A percentile compares a stretch with the other conserved stretches of the same genome.
These are phyloP conservation scores for Brachionus sp. DNA, from an alignment of 1,140 invertebrate species.

Conservation along the genomic window DNA sequence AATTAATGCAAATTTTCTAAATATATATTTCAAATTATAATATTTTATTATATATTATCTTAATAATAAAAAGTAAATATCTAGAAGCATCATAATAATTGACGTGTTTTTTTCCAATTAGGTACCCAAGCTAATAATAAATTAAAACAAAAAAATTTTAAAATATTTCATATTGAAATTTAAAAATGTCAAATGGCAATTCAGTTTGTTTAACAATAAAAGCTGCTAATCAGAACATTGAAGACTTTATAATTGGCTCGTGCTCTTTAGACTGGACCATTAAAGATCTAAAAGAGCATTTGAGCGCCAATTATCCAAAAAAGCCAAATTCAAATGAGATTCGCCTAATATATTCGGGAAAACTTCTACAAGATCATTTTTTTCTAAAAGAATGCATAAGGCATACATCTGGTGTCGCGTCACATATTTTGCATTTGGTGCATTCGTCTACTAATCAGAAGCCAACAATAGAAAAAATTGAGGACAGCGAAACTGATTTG, in stretches of 20 bases:
- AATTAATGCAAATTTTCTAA: neutral
- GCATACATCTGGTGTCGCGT: neutral
- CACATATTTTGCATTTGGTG: conserved; percentile 6
- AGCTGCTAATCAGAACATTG: conserved; percentile 37
- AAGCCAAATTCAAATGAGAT: neutral
- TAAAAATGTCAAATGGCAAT: neutral
- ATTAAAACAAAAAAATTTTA: neutral
- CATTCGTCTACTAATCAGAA: neutral
- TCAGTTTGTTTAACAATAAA: neutral
- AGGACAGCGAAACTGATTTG: conserved; percentile 9
- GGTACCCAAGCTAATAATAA: neutral
- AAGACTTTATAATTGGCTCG: neutral
- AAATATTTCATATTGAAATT: neutral
- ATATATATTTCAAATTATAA: neutral
- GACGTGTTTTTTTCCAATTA: conserved; percentile 24
- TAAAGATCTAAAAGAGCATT: conserved; percentile 19
- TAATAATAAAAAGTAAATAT: conserved; percentile 5
- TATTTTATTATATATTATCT: neutral
- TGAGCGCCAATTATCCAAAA: conserved; percentile 30
- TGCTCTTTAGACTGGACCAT: conserved; percentile 21
- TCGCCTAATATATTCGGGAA: conserved; percentile 26
- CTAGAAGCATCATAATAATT: neutral
- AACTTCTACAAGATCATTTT: conserved; percentile 26
- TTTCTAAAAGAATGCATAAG: conserved; percentile 10
- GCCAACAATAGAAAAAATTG: neutral